Conservation (phyloP, 2,888 invertebrate genomes). For the Dichetophora obliterata region DNA sequence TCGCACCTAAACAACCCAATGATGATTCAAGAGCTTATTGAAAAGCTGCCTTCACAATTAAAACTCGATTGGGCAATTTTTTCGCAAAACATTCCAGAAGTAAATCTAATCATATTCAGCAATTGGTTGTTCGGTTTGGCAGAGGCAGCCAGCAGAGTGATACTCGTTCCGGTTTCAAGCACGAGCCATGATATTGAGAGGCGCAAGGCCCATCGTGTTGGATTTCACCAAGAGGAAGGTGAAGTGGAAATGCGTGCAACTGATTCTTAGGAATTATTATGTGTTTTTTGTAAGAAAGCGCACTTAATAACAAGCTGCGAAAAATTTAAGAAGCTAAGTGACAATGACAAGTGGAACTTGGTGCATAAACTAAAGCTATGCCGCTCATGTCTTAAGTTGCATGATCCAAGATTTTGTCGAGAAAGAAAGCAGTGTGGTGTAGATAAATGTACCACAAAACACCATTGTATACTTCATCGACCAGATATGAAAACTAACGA, state of each 20-base stretch:
- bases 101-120: conserved; percentile 24
- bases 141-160: conserved; percentile 31
- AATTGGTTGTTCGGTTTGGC: conserved; percentile 37
- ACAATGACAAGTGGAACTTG: conserved; percentile 14
- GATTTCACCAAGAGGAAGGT: conserved; percentile 1
- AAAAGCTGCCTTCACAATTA: conserved; percentile 6
- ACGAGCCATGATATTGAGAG: neutral
- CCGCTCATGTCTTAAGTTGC: neutral
- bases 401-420: conserved; percentile 20
- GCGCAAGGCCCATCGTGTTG: conserved; percentile 12
- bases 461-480: neutral
- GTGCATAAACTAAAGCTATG: conserved; percentile 24
- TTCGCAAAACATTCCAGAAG: neutral
- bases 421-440: conserved; percentile 21
- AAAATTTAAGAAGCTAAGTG: neutral
- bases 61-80: conserved; percentile 35
- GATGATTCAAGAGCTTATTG: neutral
- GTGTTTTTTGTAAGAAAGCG: too few species aligned
- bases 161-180: neutral
- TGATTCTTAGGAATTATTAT: too few species aligned
- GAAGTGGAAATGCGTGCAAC: too few species aligned
- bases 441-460: neutral
- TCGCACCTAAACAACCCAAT: conserved; percentile 29
- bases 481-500: neutral
- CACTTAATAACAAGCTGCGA: too few species aligned